These are phyloP conservation scores for Perdix hodgsoniae DNA, from an alignment of 2,797 vertebrate species.

Conservation along the genomic window DNA sequence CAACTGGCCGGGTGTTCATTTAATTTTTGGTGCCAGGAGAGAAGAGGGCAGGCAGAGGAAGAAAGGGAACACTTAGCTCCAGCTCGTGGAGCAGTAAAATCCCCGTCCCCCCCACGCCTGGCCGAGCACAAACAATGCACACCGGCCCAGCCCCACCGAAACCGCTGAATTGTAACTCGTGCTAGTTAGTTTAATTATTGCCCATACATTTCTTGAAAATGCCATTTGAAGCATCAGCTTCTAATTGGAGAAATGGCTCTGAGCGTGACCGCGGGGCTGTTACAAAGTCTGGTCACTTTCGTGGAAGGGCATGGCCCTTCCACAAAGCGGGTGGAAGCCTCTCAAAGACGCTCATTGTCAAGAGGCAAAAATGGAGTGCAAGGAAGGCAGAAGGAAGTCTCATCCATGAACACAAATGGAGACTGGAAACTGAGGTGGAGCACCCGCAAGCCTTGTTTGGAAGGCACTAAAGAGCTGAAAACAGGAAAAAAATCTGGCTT, in stretches of 20 bases:
- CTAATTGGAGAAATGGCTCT: conserved; percentile 61
- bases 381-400: conserved; percentile 1
- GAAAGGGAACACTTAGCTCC: conserved; percentile 64
- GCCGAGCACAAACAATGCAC: conserved; percentile 57
- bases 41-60: neutral
- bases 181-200: conserved; percentile 76
- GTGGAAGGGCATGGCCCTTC: conserved; percentile 28
- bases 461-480: neutral
- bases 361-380: neutral
- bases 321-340: neutral
- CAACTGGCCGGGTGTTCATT: conserved; percentile 54
- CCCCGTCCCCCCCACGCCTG: neutral
- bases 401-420: conserved; percentile 4
- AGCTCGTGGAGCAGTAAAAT: conserved; percentile 10
- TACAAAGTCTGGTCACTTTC: conserved; percentile 34
- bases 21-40: conserved; percentile 47
- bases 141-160: neutral
- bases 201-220: conserved; percentile 42
- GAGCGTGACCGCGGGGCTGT: neutral
- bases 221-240: conserved; percentile 28
- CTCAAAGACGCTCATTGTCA: conserved; percentile 24
- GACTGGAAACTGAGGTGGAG: neutral
- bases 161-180: conserved; percentile 35
- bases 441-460: neutral
- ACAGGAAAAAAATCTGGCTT: neutral